phyloP scores from a whole-genome alignment of 1,140 invertebrate species.

The Theocolax elegans region DNA sequence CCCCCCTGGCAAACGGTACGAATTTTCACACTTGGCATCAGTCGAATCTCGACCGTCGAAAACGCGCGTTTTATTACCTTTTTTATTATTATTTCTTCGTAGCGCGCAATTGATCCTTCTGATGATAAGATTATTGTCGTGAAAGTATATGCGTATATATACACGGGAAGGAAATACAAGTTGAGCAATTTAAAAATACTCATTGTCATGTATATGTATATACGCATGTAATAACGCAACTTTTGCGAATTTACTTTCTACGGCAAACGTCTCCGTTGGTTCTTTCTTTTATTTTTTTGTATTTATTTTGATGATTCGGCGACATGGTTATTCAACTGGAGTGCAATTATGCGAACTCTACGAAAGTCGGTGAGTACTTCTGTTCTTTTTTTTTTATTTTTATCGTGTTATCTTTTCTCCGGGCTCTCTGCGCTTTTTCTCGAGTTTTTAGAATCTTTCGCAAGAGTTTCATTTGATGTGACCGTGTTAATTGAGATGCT shows the following conservation, averaged over 20 bases:
- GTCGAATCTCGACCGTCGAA: no score
- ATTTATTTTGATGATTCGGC: neutral
- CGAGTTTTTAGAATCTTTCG: neutral
- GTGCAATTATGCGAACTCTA: conserved; percentile 7
- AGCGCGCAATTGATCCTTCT: no score
- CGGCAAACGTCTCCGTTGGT: neutral
- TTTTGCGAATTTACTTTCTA: neutral
- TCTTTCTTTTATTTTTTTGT: neutral
- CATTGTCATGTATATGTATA: no score
- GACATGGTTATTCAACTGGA: conserved; percentile 22
- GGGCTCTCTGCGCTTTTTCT: neutral
- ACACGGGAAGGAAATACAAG: neutral
- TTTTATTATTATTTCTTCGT: no score
- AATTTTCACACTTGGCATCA: no score
- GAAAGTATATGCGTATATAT: no score
- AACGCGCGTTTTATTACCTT: no score
- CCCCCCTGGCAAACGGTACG: neutral
- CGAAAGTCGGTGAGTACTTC: conserved; percentile 7
- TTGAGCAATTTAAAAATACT: neutral
- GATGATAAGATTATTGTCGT: no score
- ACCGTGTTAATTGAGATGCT: no score
- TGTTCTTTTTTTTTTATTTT: neutral
- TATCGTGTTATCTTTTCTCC: neutral
- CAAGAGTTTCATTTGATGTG: neutral
- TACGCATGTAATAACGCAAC: conserved; percentile 2